Base-by-base conservation (phyloP, 2,888 invertebrate genomes). In the Diloba caeruleocephala region DNA sequence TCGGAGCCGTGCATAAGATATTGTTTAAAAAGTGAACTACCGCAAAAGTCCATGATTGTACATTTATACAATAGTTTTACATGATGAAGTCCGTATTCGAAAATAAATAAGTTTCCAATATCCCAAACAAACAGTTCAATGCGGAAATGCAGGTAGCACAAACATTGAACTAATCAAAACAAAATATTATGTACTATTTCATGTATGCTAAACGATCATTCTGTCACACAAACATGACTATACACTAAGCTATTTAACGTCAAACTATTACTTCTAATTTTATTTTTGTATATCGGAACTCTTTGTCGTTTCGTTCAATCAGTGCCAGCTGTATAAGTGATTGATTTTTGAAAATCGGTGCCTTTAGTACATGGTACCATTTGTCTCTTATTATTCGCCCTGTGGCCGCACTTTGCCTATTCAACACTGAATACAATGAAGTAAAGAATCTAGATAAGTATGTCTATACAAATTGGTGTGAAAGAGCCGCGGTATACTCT, bases 311-410 rank as follows among this genome's bases (percentile, higher is more conserved):
- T 56, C 83, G 92, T 92, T 89, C 92, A 90, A 92, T 92, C 85
- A 90, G 92, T 92, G 79, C 91, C 92, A 90, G 84, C 86, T 82
- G 86, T 84, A 85, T 85, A 82, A 88, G 87, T 91, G 92, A 92
- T 92, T 92, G 90, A 90, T 91, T 90, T 87, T 89, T 85, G 81
- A 81, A 85, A 87, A 79, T 76, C 78, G 83, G 92, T 88, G 76
- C 92, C 89, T 78, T 64, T 62, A 57, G 75, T 65, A 64, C 64
- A 76, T 88, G 92, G 91, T 82, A 92, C 92, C 90, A 88, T 85
- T 84, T 80, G 74, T 77, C 72, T 81, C 79, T 80, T 84, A 78
- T 81, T 71, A 74, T 71, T 71, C 71, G 53, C 43, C 37, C 42
- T 56, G 39, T 59, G 57, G 68, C 58, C 76, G 68, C 69, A 68